Evolutionary conservation across 2,888 invertebrate genomes (phyloP).

Genomic region (Eurois occulta): DNA sequence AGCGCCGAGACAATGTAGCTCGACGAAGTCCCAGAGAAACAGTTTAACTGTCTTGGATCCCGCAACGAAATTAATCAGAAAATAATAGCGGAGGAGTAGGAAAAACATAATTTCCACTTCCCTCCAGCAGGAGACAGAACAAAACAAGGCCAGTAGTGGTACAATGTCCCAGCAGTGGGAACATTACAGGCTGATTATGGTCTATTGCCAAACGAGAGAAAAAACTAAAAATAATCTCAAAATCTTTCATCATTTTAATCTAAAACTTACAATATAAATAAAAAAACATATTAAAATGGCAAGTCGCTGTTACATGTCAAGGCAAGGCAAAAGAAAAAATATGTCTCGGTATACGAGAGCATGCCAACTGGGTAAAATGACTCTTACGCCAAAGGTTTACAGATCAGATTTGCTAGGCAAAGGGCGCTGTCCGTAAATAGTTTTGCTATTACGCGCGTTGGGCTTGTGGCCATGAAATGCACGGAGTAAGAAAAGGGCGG

Average conservation of each 20-base stretch:
- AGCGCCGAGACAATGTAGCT: too few relatives aligned
- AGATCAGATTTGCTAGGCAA: constrained; percentile 52
- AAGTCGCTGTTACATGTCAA: constrained; percentile 56
- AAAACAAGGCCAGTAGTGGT: too few relatives aligned
- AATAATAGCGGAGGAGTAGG: too few relatives aligned
- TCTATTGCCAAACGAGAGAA: neutral
- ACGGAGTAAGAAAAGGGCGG: constrained; percentile 36
- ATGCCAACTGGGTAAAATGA: constrained; percentile 22
- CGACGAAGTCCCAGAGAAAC: too few relatives aligned
- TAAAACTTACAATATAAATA: constrained; percentile 41
- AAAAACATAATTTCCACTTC: too few relatives aligned
- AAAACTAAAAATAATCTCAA: neutral
- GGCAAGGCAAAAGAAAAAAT: constrained; percentile 66
- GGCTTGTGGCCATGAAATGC: constrained; percentile 47
- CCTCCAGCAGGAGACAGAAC: too few relatives aligned
- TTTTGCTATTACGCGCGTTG: constrained; percentile 64
- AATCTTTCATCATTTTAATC: constrained; percentile 16
- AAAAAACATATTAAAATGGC: constrained; percentile 58
- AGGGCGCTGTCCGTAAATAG: constrained; percentile 68
- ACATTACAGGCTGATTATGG: too few relatives aligned
- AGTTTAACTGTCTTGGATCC: too few relatives aligned
- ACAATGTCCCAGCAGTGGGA: too few relatives aligned
- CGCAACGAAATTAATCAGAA: too few relatives aligned
- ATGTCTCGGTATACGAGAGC: constrained; percentile 50
- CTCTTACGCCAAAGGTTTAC: constrained; percentile 21